Conservation (phyloP, 2,888 invertebrate species). For the Temnothorax ravouxi region DNA sequence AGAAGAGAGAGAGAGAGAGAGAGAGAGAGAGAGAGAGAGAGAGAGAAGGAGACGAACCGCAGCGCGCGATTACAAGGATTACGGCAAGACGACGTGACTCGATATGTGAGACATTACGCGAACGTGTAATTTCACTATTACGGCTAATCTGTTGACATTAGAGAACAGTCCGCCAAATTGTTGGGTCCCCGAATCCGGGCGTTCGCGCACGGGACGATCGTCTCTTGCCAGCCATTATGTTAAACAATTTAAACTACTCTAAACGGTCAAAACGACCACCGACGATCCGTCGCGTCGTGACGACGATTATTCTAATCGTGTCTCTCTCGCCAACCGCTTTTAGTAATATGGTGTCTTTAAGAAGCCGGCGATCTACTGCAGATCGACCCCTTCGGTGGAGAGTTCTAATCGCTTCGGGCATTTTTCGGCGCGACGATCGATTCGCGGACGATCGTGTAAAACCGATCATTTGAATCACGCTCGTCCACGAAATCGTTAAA, state of each 20-base stretch:
- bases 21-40: neutral
- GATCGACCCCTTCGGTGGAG: neutral
- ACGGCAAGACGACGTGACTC: slow-evolving; percentile 79
- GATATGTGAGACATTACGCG: slow-evolving; percentile 77
- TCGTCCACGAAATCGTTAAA: slow-evolving; percentile 8
- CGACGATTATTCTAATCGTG: slow-evolving; percentile 82
- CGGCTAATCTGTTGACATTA: slow-evolving; percentile 86
- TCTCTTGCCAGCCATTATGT: slow-evolving; percentile 82
- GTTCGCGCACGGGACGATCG: slow-evolving; percentile 45
- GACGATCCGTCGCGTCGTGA: slow-evolving; percentile 38
- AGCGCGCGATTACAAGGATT: slow-evolving; percentile 80
- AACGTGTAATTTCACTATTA: slow-evolving; percentile 86
- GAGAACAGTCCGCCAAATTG: slow-evolving; percentile 80
- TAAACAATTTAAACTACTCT: slow-evolving; percentile 83
- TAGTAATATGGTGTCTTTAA: slow-evolving; percentile 44
- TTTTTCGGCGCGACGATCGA: slow-evolving; percentile 45
- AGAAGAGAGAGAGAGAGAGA: neutral
- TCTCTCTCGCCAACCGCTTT: slow-evolving; percentile 72
- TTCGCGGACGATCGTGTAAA: slow-evolving; percentile 52
- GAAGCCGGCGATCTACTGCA: slow-evolving; percentile 7
- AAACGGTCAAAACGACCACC: slow-evolving; percentile 64
- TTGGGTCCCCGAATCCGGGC: slow-evolving; percentile 73
- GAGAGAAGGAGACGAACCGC: slow-evolving; percentile 32
- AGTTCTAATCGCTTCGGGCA: slow-evolving; percentile 45
- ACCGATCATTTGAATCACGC: neutral